Evolutionary conservation across 2,888 invertebrate species (phyloP), one percentile per base, ranked within the genome.

Genomic region (Cartodere bifasciata): DNA sequence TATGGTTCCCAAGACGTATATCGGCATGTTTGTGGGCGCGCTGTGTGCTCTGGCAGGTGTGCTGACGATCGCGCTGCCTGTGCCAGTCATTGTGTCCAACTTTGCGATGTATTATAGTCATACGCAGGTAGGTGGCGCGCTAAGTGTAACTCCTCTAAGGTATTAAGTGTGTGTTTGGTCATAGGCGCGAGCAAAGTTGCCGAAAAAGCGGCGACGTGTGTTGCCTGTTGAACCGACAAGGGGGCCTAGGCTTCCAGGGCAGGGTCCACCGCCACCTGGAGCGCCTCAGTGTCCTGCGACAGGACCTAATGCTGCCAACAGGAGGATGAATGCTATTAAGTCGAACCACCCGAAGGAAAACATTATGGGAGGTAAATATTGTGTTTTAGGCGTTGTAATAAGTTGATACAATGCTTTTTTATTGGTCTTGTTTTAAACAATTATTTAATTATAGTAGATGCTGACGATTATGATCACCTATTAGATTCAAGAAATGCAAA

Each of bases 31-130:
- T 58, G 94, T 95, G 43, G 95, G 95, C 45, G 92, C 94, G 10
- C 72, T 98, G 28, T 98, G 97, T 64, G 97, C 98, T 40, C 72
- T 98, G 45, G 91, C 94, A 53, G 98, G 98, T 64, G 97, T 98
- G 51, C 71, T 98, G 51, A 97, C 95, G 57, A 92, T 98, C 66
- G 97, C 97, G 53, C 75, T 97, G 55, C 97, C 97, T 46, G 94
- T 97, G 52, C 95, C 97, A 48, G 97, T 98, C 63, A 98, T 98
- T 58, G 97, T 98, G 46, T 92, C 91, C 64, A 98, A 98, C 70
- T 98, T 98, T 65, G 86, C 88, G 53, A 88, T 88, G 88, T 88
- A 87, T 67, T 88, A 88, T 66, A 87, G 86, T 48, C 88, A 88
- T 64, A 88, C 88, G 50, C 84, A 61, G 56, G 61, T 60, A 47